phyloP scores from a whole-genome alignment of 2,888 invertebrate genomes.

The Drosophila vallismaia region DNA sequence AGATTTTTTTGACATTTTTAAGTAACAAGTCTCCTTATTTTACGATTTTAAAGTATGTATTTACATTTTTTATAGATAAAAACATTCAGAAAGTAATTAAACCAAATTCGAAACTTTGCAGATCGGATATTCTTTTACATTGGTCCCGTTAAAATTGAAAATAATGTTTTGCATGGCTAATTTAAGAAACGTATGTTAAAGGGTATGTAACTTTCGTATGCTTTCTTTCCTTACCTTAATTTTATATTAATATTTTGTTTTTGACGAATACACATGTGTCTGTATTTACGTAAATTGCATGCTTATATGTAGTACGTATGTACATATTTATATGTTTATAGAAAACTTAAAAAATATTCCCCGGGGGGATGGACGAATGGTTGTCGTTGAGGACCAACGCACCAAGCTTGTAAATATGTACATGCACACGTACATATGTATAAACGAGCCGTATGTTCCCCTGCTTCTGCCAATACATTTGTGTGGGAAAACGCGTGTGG shows the following conservation, averaged over 20 bases:
- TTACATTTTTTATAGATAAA: no score
- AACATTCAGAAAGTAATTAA: no score
- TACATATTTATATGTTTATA: not conserved
- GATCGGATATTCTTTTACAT: no score
- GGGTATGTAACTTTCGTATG: not conserved
- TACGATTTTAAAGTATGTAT: no score
- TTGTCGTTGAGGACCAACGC: constrained; percentile 60
- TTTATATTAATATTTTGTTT: constrained; percentile 22
- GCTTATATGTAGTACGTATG: no score
- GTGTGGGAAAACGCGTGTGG: constrained; percentile 19
- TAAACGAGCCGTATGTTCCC: constrained; percentile 4
- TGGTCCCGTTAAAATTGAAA: no score
- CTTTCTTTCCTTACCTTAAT: not conserved
- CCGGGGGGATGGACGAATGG: constrained; percentile 29
- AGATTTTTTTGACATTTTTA: no score
- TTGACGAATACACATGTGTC: not conserved
- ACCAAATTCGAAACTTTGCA: no score
- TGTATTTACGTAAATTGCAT: no score
- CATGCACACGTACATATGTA: not conserved
- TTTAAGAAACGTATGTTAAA: not conserved
- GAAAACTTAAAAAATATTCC: constrained; percentile 1
- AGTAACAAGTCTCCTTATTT: no score
- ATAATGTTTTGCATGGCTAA: no score
- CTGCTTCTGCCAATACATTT: constrained; percentile 7
- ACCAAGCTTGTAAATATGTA: constrained; percentile 59